Conservation (phyloP, 2,888 invertebrate genomes). For the Operophtera brumata region DNA sequence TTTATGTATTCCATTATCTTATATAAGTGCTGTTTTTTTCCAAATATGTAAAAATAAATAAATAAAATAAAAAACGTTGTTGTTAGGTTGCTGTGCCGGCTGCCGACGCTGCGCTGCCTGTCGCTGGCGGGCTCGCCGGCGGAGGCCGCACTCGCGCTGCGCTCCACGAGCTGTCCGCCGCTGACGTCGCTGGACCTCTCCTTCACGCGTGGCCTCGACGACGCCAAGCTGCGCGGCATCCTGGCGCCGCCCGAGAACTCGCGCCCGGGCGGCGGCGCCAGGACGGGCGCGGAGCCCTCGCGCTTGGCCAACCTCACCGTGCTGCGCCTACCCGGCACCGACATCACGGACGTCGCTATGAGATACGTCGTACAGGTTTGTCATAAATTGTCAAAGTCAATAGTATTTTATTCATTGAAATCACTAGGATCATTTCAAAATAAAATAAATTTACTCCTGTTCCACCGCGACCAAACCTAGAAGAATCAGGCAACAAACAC, state of each 20-base stretch:
- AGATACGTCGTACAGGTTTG: constrained; percentile 72
- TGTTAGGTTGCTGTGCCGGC: constrained; percentile 87
- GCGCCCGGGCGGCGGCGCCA: constrained; percentile 81
- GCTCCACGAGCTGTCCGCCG: constrained; percentile 90
- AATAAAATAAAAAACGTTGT: no score
- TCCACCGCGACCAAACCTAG: no score
- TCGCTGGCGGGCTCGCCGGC: constrained; percentile 89
- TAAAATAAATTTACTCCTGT: no score
- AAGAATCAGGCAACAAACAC: no score
- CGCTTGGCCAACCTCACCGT: constrained; percentile 86
- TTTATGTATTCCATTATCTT: no score
- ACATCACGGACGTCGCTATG: constrained; percentile 93
- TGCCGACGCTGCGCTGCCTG: constrained; percentile 90
- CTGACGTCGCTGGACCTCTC: constrained; percentile 89
- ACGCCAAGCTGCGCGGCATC: constrained; percentile 91
- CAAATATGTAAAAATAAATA: no score
- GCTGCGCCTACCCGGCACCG: constrained; percentile 91
- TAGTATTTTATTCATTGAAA: no score
- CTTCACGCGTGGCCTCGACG: constrained; percentile 92
- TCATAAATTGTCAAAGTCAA: no score
- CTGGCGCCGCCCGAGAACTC: constrained; percentile 93
- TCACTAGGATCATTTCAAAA: no score
- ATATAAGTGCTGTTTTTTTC: no score
- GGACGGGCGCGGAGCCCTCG: constrained; percentile 68
- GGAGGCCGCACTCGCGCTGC: constrained; percentile 89